Evolutionary conservation across 2,797 vertebrate genomes (phyloP), one percentile per base, ranked within the genome.

Genomic region (Thaleichthys pacificus): DNA sequence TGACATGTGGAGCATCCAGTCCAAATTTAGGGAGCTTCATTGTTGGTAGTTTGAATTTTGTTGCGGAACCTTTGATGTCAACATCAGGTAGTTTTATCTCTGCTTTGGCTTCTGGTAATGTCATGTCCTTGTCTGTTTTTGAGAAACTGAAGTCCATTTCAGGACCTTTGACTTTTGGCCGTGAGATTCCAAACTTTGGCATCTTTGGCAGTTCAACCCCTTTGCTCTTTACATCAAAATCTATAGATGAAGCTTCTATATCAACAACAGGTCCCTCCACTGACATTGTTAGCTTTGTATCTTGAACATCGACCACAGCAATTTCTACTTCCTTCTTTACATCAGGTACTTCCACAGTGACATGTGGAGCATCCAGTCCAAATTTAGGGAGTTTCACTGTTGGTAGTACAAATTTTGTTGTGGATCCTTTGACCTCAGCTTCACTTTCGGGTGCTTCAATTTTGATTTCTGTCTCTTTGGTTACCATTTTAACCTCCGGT

Each of bases 11-110:
- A 47, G 73, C 4, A 11, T 38, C 69, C 24, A 32, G 19, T 62
- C 76, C 81, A 80, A 87, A 84, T 77, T 79, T 86, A 19, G 83
- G 93, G 0, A 92, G 38, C 72, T 81, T 87, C 19, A 88, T 75
- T 14, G 79, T 91, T 11, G 93, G 91, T 0, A 91, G 15, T 82
- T 76, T 89, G 15, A 78, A 86, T 71, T 83, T 86, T 21, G 62
- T 84, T 19, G 47, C 0, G 47, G 47, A 51, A 8, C 76, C 61
- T 5, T 75, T 71, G 26, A 63, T 1, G 0, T 19, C 14, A 70
- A 54, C 38, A 56, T 71, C 35, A 5, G 77, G 68, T 0, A 74
- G 12, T 66, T 63, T 56, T 1, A 76, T 11, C 1, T 76, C 66
- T 26, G 76, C 66, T 61, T 84, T 77, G 28, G 38, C 66, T 21